Percentiles rank a stretch among this genome's conserved stretches.
phyloP scores from a whole-genome alignment of 1,140 invertebrate species.

The Zaprionus inermis region DNA sequence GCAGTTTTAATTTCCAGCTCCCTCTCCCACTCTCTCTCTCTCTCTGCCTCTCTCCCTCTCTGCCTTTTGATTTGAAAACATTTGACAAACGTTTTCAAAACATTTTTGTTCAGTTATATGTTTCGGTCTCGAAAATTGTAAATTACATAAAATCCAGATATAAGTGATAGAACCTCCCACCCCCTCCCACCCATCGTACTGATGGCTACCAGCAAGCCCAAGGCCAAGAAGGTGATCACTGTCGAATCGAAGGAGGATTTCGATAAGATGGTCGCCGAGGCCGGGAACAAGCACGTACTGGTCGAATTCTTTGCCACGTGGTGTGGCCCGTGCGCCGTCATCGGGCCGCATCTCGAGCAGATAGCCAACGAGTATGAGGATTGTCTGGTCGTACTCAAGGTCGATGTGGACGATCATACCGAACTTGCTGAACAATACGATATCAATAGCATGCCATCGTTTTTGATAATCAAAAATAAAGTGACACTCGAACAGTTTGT shows the following conservation, averaged over 20 bases:
- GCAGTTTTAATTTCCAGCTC: neutral
- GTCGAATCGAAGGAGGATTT: slow-evolving; percentile 87
- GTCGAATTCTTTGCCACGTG: slow-evolving; percentile 89
- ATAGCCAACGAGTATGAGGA: slow-evolving; percentile 85
- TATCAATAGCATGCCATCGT: slow-evolving; percentile 96
- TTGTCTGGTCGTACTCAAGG: slow-evolving; percentile 86
- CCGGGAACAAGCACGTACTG: slow-evolving; percentile 93
- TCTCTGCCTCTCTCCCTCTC: neutral
- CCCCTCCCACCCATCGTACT: neutral
- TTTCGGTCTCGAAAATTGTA: slow-evolving; percentile 22
- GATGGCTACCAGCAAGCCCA: slow-evolving; percentile 45
- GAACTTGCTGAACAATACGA: slow-evolving; percentile 92
- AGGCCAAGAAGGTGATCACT: slow-evolving; percentile 52
- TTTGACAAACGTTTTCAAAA: neutral
- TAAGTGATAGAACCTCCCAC: neutral
- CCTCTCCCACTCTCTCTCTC: neutral
- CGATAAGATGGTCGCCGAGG: slow-evolving; percentile 88
- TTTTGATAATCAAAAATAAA: slow-evolving; percentile 93
- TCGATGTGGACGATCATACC: slow-evolving; percentile 96
- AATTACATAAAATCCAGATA: neutral
- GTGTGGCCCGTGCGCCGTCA: slow-evolving; percentile 97
- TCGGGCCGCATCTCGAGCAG: slow-evolving; percentile 91
- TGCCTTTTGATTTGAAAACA: neutral
- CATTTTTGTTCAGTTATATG: neutral
- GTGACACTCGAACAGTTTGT: slow-evolving; percentile 90